These are phyloP conservation scores for Alviniconcha strummeri DNA, from an alignment of 2,888 invertebrate genomes.

Conservation along the genomic window DNA sequence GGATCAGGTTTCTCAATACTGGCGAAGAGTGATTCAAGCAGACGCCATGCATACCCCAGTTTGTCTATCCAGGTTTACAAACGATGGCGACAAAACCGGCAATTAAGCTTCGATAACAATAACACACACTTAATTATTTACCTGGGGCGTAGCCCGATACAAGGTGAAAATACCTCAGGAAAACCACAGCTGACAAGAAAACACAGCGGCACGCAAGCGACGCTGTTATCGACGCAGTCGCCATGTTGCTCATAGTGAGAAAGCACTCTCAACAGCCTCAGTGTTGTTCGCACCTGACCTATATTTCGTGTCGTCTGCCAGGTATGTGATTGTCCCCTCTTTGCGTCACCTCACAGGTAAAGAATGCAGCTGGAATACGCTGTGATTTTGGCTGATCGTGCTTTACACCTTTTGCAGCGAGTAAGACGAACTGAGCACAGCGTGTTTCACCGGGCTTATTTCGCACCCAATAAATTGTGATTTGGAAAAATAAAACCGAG, in stretches of 20 bases:
- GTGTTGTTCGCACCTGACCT: slow-evolving; percentile 6
- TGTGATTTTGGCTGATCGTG: not conserved
- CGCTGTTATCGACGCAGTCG: slow-evolving; percentile 13
- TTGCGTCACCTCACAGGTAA: not conserved
- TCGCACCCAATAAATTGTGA: no score
- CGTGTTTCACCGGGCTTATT: no score
- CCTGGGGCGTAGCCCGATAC: not conserved
- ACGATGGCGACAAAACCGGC: not conserved
- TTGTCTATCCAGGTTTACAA: not conserved
- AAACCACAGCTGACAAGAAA: not conserved
- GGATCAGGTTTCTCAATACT: not conserved
- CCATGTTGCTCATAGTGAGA: not conserved
- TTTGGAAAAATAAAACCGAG: no score
- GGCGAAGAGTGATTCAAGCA: no score
- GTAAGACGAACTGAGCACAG: no score
- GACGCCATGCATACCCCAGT: not conserved
- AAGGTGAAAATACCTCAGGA: not conserved
- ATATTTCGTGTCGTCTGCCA: not conserved
- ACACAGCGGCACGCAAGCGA: not conserved
- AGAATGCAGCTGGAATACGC: not conserved
- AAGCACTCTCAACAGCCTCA: not conserved
- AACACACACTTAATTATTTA: not conserved
- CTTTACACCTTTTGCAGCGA: not conserved
- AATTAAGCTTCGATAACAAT: no score
- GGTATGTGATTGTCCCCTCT: not conserved